These are phyloP conservation scores for Epicauta chinensis DNA, from an alignment of 1,140 invertebrate genomes.

Conservation along the genomic window DNA sequence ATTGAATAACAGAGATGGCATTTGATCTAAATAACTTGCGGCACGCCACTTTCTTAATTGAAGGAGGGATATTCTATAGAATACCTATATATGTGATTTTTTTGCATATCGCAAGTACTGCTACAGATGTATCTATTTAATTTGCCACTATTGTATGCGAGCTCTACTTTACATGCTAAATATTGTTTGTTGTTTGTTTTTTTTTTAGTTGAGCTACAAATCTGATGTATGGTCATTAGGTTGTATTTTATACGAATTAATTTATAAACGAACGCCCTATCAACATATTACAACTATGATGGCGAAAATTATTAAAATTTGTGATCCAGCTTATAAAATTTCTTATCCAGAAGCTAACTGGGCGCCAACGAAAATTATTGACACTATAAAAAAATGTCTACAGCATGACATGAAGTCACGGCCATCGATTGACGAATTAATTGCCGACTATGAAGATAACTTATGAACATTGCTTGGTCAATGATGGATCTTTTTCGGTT, in stretches of 20 bases:
- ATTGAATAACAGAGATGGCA: no score
- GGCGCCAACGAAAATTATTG: conserved; percentile 47
- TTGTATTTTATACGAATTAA: conserved; percentile 90
- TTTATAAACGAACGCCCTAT: conserved; percentile 89
- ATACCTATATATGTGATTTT: not conserved
- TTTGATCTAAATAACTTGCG: no score
- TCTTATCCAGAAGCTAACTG: conserved; percentile 55
- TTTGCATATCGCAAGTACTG: no score
- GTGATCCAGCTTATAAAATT: conserved; percentile 68
- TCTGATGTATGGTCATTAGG: conserved; percentile 97
- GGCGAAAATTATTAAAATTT: conserved; percentile 78
- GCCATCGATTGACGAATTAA: conserved; percentile 64
- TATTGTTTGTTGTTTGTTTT: not conserved
- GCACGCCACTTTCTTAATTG: no score
- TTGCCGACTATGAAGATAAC: conserved; percentile 31
- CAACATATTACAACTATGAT: conserved; percentile 69
- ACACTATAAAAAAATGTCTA: conserved; percentile 64
- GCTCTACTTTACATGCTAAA: no score
- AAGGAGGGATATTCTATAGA: no score
- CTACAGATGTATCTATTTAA: no score
- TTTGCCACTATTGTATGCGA: no score
- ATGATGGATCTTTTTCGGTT: no score
- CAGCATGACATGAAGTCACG: conserved; percentile 60
- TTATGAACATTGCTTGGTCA: no score
- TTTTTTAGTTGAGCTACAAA: conserved; percentile 76